Percentiles rank a stretch among this genome's conserved stretches.
These are phyloP conservation scores for Podarcis cretensis DNA, from an alignment of 2,113 vertebrate genomes.

Conservation along the genomic window DNA sequence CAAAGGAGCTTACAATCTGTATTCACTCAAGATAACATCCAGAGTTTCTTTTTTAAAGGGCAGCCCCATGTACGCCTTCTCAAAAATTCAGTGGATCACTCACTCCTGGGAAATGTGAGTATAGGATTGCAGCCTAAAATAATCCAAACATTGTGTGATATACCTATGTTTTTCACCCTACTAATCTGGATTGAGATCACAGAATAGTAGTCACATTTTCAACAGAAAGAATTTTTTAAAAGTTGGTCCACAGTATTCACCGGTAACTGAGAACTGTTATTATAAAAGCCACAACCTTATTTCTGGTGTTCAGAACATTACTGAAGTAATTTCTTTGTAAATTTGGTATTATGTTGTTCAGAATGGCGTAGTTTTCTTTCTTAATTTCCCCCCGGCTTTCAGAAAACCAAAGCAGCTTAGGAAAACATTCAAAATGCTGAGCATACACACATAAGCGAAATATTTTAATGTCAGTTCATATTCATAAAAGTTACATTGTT, in stretches of 20 bases:
- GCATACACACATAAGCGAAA: constrained; percentile 75
- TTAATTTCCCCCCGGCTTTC: constrained; percentile 47
- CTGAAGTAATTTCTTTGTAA: constrained; percentile 49
- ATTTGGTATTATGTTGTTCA: constrained; percentile 42
- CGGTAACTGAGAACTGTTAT: constrained; percentile 66
- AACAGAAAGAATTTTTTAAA: constrained; percentile 64
- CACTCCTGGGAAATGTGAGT: background rate
- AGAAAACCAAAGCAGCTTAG: constrained; percentile 68
- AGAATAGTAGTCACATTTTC: constrained; percentile 45
- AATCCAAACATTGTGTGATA: constrained; percentile 31
- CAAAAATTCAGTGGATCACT: background rate
- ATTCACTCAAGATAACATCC: background rate
- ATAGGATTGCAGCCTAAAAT: background rate
- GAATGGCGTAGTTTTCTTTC: constrained; percentile 29
- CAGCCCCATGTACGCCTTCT: too few relatives aligned
- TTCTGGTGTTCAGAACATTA: constrained; percentile 40
- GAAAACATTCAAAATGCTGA: constrained; percentile 81
- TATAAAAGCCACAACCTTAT: constrained; percentile 53
- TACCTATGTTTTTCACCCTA: constrained; percentile 58
- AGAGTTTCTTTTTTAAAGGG: background rate
- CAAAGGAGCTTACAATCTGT: constrained; percentile 1
- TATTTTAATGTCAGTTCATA: constrained; percentile 79
- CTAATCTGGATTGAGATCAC: constrained; percentile 59
- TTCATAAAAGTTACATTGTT: constrained; percentile 82
- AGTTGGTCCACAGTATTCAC: constrained; percentile 60